These are phyloP conservation scores for Esox masquinongy DNA, from an alignment of 2,797 vertebrate genomes.

Conservation along the genomic window DNA sequence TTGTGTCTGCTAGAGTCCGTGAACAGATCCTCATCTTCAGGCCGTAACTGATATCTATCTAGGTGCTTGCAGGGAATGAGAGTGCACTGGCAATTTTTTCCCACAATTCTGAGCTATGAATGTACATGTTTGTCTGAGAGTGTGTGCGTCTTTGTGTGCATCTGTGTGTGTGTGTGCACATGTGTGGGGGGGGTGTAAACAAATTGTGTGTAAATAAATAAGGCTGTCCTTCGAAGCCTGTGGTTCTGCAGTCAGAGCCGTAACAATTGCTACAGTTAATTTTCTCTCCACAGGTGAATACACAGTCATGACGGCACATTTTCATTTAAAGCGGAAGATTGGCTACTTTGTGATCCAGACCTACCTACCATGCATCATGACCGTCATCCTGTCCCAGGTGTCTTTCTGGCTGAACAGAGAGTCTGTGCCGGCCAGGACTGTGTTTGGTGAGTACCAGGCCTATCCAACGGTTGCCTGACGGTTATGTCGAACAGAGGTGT, in stretches of 20 bases:
- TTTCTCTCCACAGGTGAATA: constrained; percentile 86
- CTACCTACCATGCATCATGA: constrained; percentile 98
- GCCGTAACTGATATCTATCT: no score
- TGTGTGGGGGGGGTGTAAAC: no score
- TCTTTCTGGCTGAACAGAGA: constrained; percentile 99
- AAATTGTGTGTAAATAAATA: background rate
- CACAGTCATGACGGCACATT: constrained; percentile 98
- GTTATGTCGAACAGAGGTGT: background rate
- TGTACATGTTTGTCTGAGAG: no score
- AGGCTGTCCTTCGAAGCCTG: background rate
- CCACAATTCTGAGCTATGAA: no score
- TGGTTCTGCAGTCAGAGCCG: background rate
- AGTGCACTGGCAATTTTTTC: no score
- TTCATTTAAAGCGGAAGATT: constrained; percentile 98
- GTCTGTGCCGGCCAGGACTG: constrained; percentile 95
- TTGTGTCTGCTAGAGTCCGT: no score
- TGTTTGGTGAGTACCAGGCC: constrained; percentile 86
- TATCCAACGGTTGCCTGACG: background rate
- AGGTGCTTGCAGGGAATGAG: no score
- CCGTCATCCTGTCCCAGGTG: constrained; percentile 98
- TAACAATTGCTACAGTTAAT: constrained; percentile 13
- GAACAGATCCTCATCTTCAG: no score
- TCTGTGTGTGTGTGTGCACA: background rate
- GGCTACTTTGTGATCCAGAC: constrained; percentile 99
- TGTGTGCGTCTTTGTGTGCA: no score